Evolutionary conservation across 2,888 invertebrate genomes (phyloP).

Genomic region (Nephrocerus scutellatus): DNA sequence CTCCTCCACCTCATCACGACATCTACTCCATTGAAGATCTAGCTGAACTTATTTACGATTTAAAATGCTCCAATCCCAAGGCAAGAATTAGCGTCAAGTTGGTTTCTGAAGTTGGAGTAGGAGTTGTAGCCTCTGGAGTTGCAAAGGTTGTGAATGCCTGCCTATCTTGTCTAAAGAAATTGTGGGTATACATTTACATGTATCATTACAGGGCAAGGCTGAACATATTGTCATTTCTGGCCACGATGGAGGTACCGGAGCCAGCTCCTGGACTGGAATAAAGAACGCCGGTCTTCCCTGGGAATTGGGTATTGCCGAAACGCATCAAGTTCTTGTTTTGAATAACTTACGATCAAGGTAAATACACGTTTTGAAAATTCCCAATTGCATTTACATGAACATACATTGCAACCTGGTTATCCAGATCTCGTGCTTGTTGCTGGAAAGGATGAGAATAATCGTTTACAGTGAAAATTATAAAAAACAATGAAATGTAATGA

Average conservation of each 20-base stretch:
- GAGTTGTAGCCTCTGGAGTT: constrained; percentile 97
- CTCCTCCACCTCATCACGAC: constrained; percentile 98
- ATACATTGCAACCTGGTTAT: constrained; percentile 46
- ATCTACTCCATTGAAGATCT: constrained; percentile 99
- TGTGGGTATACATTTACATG: background rate
- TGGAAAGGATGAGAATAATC: constrained; percentile 24
- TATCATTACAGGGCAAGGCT: constrained; percentile 71
- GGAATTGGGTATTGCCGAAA: constrained; percentile 97
- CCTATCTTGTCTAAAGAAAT: too few species aligned
- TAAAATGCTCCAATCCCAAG: constrained; percentile 93
- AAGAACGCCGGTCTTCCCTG: constrained; percentile 97
- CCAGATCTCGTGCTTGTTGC: constrained; percentile 41
- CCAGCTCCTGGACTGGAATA: constrained; percentile 98
- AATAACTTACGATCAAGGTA: constrained; percentile 79
- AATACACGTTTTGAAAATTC: constrained; percentile 33
- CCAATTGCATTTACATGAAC: constrained; percentile 32
- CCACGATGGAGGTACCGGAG: constrained; percentile 98
- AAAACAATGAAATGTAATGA: constrained; percentile 19
- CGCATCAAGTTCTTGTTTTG: constrained; percentile 91
- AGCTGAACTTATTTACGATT: constrained; percentile 94
- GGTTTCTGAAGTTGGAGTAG: constrained; percentile 97
- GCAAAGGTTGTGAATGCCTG: constrained; percentile 82
- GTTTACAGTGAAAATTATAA: background rate
- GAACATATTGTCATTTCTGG: constrained; percentile 98
- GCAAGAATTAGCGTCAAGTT: constrained; percentile 96